Conservation (phyloP, 2,113 vertebrate genomes). For the Nannobrachium achirus region DNA sequence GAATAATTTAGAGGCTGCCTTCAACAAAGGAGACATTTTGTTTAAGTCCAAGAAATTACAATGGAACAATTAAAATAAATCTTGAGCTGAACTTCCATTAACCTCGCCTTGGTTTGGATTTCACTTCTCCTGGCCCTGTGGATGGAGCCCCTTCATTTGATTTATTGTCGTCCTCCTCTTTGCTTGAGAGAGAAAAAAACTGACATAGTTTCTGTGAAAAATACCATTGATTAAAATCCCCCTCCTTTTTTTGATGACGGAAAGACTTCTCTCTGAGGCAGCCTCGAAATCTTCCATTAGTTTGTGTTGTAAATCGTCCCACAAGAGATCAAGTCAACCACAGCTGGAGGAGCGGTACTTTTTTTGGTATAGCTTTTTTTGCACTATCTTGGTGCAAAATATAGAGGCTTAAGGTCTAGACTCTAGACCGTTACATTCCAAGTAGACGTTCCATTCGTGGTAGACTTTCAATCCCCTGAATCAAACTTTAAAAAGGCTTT, state of each 20-base stretch:
- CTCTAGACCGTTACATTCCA: neutral
- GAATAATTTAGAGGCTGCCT: conserved; percentile 64
- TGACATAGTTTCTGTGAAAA: conserved; percentile 55
- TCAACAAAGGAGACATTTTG: conserved; percentile 76
- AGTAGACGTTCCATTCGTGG: neutral
- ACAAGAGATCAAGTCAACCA: conserved; percentile 28
- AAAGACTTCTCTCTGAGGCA: conserved; percentile 12
- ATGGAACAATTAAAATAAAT: conserved; percentile 81
- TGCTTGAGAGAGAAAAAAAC: conserved; percentile 43
- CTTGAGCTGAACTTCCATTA: conserved; percentile 77
- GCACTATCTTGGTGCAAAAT: conserved; percentile 1
- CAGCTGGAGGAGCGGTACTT: conserved; percentile 13
- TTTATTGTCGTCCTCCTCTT: conserved; percentile 70
- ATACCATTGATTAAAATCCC: conserved; percentile 31
- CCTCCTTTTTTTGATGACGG: conserved; percentile 40
- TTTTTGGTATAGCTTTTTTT: conserved; percentile 21
- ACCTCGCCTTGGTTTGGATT: conserved; percentile 72
- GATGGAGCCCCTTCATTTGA: conserved; percentile 63
- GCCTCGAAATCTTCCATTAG: conserved; percentile 45
- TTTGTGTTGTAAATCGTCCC: conserved; percentile 50
- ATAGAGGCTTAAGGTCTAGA: neutral
- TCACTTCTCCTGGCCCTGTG: conserved; percentile 52
- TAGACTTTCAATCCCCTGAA: neutral
- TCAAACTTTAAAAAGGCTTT: neutral
- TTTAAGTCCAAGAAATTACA: conserved; percentile 74